Conservation (phyloP, 2,797 vertebrate species). For the Remorina albescens region DNA sequence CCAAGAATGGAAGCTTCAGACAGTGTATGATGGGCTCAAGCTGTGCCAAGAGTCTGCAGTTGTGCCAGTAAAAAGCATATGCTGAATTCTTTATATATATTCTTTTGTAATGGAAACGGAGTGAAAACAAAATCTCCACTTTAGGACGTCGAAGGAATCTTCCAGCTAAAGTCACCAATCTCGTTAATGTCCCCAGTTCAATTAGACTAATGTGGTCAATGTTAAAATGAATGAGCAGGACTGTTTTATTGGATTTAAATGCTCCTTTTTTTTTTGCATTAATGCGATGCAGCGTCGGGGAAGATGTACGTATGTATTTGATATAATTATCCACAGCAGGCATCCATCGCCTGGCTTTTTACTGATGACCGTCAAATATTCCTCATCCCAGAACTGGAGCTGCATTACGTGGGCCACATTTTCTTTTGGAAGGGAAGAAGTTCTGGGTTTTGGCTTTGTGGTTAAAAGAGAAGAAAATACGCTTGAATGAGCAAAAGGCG, state of each 20-base stretch:
- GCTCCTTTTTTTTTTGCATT: not conserved
- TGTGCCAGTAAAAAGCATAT: conserved; percentile 6
- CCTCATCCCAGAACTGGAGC: not conserved
- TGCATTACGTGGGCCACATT: not conserved
- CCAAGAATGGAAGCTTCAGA: conserved; percentile 37
- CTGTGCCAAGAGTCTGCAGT: conserved; percentile 34
- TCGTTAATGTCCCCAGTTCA: not conserved
- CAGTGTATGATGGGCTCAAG: conserved; percentile 35
- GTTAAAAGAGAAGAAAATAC: not conserved
- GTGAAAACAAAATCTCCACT: not conserved
- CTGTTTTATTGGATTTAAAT: not conserved
- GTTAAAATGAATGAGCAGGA: not conserved
- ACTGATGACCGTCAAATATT: not conserved
- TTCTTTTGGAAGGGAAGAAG: not conserved
- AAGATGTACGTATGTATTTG: not conserved
- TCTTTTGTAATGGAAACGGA: conserved; percentile 2
- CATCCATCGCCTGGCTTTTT: not conserved
- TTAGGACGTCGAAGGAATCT: not conserved
- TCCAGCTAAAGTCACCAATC: not conserved
- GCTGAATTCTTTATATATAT: not conserved
- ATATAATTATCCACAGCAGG: not conserved
- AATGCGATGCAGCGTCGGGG: not conserved
- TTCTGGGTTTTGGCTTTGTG: conserved; percentile 12
- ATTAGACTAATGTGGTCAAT: not conserved
- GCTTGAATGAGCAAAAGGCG: conserved; percentile 16